Evolutionary conservation across 2,797 vertebrate species (phyloP).

Genomic region (Anisognathus igniventris): DNA sequence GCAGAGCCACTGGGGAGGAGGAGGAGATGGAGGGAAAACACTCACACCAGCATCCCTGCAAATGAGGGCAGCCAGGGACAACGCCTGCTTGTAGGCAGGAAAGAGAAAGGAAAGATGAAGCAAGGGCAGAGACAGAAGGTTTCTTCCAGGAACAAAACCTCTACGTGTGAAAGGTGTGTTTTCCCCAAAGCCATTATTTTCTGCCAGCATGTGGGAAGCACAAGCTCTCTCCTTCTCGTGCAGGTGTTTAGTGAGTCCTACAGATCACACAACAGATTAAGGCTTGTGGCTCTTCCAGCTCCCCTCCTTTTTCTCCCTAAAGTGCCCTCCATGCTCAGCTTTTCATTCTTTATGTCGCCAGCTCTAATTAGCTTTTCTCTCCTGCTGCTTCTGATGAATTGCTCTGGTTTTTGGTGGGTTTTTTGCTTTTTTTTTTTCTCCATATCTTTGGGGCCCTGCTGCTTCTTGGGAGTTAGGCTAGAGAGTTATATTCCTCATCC

Average conservation of each 20-base stretch:
- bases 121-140: background rate
- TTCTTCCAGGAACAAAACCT: background rate
- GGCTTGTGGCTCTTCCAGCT: constrained; percentile 19
- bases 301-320: constrained; percentile 33
- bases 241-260: constrained; percentile 22
- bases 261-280: constrained; percentile 33
- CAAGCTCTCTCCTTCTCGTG: background rate
- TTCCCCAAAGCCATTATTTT: background rate
- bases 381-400: constrained; percentile 67
- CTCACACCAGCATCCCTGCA: background rate
- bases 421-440: background rate
- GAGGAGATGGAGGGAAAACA: background rate
- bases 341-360: background rate
- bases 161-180: background rate
- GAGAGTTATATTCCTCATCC: constrained; percentile 11
- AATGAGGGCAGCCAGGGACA: background rate
- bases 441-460: constrained; percentile 29
- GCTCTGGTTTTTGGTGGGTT: background rate
- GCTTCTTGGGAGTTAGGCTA: constrained; percentile 38
- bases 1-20: background rate
- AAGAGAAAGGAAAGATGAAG: background rate
- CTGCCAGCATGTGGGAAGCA: background rate
- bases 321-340: constrained; percentile 43
- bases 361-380: constrained; percentile 65
- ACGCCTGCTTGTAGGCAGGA: background rate